A percentile compares a stretch with the other conserved stretches of the same genome.
These are phyloP conservation scores for Artibeus lituratus DNA, from an alignment of 2,797 vertebrate species.

Conservation along the genomic window DNA sequence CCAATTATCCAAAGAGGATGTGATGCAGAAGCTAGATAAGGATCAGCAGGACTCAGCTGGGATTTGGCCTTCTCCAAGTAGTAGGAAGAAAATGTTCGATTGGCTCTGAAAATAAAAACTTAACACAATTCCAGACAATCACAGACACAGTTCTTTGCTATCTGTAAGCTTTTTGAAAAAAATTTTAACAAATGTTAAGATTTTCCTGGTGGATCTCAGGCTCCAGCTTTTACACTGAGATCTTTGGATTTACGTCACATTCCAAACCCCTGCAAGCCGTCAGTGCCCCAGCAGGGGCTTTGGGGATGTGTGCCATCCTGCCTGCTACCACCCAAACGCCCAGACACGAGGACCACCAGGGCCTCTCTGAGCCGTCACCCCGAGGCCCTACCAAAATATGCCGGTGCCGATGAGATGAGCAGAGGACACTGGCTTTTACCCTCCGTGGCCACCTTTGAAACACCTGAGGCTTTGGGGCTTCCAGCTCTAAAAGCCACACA, in stretches of 20 bases:
- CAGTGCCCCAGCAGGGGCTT: neutral
- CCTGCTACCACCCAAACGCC: neutral
- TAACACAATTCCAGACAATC: neutral
- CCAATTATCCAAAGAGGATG: neutral
- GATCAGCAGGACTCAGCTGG: neutral
- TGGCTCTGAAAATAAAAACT: neutral
- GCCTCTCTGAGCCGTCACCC: neutral
- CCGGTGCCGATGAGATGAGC: neutral
- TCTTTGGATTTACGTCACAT: neutral
- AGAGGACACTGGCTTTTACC: neutral
- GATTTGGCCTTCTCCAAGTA: neutral
- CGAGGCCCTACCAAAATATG: neutral
- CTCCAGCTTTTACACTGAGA: neutral
- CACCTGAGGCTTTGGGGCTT: neutral
- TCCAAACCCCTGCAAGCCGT: neutral
- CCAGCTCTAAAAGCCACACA: neutral
- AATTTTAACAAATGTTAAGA: neutral
- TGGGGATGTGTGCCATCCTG: neutral
- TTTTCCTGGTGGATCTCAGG: neutral
- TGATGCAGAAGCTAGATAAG: neutral
- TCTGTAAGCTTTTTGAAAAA: neutral
- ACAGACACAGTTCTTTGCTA: neutral
- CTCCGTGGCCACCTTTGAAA: neutral
- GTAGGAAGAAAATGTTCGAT: neutral
- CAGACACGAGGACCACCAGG: neutral